Evolutionary conservation across 2,797 vertebrate species (phyloP), one percentile per base, ranked within the genome.

Genomic region (Melanotaenia maccullochi): DNA sequence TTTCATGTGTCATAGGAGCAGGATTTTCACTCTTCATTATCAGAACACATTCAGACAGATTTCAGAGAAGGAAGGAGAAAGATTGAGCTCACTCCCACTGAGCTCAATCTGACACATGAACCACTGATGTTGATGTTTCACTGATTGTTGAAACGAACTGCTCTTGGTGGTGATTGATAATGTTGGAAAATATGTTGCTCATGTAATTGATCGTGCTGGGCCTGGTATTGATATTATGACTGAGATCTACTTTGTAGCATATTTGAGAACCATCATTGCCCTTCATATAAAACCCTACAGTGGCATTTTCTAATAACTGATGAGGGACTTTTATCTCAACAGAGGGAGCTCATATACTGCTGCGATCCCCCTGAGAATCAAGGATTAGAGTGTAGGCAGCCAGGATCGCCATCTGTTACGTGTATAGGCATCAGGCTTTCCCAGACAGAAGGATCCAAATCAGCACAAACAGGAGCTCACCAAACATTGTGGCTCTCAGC

Each of bases 331-430:
- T 4, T 42, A 30, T 83, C 71, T 75, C 60, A 71, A 51, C 22
- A 65, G 60, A 79, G 55, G 78, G 64, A 74, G 47, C 65, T 80
- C 49, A 9, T 63, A 55, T 32, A 55, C 9, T 52, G 67, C 75
- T 58, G 68, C 74, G 83, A 89, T 76, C 75, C 80, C 81, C 63
- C 54, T 36, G 67, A 84, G 78, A 81, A 79, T 73, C 42, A 75
- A 87, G 86, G 85, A 90, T 88, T 87, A 89, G 79, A 62, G 57
- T 32, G 69, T 36, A 56, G 70, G 82, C 68, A n/a, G 74, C 79
- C 66, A 71, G 71, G 65, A 74, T 54, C 2, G 54, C 87, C 91
- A 90, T 91, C 87, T 92, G 90, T 76, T 84, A 36, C 57, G 76
- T 74, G 73, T 11, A 61, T 33, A 76, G 76, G 71, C 75, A 83